phyloP scores from a whole-genome alignment of 2,888 invertebrate genomes.

The Tenthredo amoena region DNA sequence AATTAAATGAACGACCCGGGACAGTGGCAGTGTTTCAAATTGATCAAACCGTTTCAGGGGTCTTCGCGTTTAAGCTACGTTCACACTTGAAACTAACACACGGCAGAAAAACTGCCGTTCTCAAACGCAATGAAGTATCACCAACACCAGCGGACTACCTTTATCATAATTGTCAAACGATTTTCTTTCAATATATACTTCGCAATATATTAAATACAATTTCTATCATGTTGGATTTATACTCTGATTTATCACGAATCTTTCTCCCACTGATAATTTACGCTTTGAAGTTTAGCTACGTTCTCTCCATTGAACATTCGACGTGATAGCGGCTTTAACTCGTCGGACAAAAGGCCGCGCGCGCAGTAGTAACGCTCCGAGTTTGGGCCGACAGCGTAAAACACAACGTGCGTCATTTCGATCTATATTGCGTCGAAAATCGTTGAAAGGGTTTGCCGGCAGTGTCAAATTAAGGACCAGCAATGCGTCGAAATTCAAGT shows the following conservation, averaged over 20 bases:
- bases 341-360: neutral
- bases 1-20: neutral
- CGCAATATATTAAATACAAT: neutral
- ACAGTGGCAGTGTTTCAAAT: neutral
- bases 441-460: neutral
- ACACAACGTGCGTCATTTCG: neutral
- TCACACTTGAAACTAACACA: neutral
- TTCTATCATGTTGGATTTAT: neutral
- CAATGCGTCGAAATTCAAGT: neutral
- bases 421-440: neutral
- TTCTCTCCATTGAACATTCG: neutral
- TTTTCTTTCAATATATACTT: neutral
- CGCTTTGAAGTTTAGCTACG: neutral
- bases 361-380: neutral
- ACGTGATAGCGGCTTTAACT: neutral
- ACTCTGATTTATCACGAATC: neutral
- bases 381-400: neutral
- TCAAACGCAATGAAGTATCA: neutral
- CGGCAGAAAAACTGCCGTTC: too few relatives aligned
- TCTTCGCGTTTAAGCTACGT: neutral
- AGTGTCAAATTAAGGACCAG: neutral
- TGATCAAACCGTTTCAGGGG: slow-evolving; percentile 20
- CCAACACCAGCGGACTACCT: neutral
- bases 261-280: neutral
- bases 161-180: slow-evolving; percentile 3